These are phyloP conservation scores for Gyrodactylus salaris DNA, from an alignment of 1,140 invertebrate species.

Conservation along the genomic window DNA sequence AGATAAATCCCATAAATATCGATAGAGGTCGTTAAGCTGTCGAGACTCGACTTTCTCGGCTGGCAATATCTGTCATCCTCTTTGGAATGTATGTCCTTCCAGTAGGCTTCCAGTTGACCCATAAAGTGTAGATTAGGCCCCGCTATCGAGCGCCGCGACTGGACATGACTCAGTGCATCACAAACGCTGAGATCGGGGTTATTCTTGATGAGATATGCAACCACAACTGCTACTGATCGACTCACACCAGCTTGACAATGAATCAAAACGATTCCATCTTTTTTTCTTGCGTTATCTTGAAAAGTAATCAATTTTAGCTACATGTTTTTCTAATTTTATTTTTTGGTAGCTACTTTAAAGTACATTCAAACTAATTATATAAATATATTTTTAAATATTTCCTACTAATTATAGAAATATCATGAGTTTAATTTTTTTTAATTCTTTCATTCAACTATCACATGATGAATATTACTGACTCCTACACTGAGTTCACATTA, in stretches of 20 bases:
- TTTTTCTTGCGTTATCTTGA: background rate
- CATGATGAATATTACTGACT: no score
- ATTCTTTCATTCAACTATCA: no score
- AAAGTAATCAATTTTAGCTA: no score
- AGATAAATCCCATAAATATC: no score
- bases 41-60: background rate
- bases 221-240: constrained; percentile 40
- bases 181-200: constrained; percentile 27
- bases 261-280: constrained; percentile 32
- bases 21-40: no score
- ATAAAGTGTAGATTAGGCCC: constrained; percentile 1
- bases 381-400: no score
- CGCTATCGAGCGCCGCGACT: background rate
- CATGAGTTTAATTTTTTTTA: no score
- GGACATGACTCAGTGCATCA: constrained; percentile 26
- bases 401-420: no score
- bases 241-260: constrained; percentile 71
- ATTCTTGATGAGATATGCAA: constrained; percentile 43
- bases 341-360: no score
- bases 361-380: no score
- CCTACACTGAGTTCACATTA: no score
- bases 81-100: background rate
- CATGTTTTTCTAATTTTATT: no score
- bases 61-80: background rate
- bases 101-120: constrained; percentile 1